These are phyloP conservation scores for Otocyon megalotis DNA, from an alignment of 2,113 vertebrate species.

Conservation along the genomic window DNA sequence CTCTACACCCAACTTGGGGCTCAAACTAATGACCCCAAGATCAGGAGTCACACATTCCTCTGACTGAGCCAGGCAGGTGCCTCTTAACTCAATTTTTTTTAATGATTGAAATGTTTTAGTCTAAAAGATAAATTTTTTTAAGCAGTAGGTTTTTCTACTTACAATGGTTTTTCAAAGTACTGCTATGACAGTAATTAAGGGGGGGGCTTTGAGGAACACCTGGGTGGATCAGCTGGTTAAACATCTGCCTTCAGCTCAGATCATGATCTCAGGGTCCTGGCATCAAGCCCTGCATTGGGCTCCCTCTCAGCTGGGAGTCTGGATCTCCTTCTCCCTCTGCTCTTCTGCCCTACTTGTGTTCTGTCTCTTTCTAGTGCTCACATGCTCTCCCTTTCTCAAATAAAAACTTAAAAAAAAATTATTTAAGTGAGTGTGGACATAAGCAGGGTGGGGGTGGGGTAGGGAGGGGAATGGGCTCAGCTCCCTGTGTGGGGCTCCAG, in stretches of 20 bases:
- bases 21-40: background rate
- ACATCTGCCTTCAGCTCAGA: background rate
- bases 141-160: slow-evolving; percentile 26
- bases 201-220: background rate
- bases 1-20: background rate
- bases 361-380: background rate
- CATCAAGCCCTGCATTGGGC: background rate
- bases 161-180: background rate
- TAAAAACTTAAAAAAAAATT: background rate
- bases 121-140: background rate
- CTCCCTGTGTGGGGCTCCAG: too few relatives aligned
- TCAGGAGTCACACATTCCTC: background rate
- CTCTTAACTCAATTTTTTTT: background rate
- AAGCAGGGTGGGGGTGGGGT: too few relatives aligned
- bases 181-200: background rate
- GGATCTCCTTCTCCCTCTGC: background rate
- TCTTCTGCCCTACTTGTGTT: background rate
- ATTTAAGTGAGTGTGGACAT: too few relatives aligned
- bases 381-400: background rate
- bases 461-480: too few relatives aligned
- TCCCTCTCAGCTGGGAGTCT: background rate
- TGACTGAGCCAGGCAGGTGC: background rate
- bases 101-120: slow-evolving; percentile 13
- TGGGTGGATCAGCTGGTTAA: background rate
- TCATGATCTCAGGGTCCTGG: background rate